Evolutionary conservation across 2,888 invertebrate genomes (phyloP).

Genomic region (Timandra comae): DNA sequence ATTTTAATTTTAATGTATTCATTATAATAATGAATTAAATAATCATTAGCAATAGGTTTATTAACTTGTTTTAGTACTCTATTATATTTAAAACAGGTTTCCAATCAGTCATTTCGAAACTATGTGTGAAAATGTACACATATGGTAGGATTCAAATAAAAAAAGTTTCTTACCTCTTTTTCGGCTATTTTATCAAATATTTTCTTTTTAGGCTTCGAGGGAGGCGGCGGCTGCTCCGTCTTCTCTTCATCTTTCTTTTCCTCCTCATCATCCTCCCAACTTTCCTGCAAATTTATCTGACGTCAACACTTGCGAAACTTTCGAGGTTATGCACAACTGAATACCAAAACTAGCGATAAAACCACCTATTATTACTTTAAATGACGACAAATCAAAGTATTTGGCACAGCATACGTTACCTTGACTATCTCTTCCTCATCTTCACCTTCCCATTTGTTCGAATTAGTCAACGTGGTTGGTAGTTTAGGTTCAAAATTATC

Average conservation of each 20-base stretch:
- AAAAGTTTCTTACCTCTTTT: constrained; percentile 83
- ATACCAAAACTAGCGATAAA: constrained; percentile 18
- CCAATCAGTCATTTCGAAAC: too few relatives aligned
- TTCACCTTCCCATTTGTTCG: constrained; percentile 91
- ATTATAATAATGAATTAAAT: too few relatives aligned
- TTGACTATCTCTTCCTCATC: constrained; percentile 92
- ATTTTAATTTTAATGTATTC: too few relatives aligned
- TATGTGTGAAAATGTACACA: constrained; percentile 7
- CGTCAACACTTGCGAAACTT: constrained; percentile 59
- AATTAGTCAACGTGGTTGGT: constrained; percentile 74
- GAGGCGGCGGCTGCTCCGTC: constrained; percentile 75
- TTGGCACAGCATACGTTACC: constrained; percentile 74
- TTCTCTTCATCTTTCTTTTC: constrained; percentile 86
- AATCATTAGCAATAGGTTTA: too few relatives aligned
- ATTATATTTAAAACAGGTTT: too few relatives aligned
- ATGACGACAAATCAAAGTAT: constrained; percentile 23
- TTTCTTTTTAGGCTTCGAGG: constrained; percentile 83
- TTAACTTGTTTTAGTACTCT: too few relatives aligned
- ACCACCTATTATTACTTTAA: constrained; percentile 9
- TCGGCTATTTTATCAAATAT: constrained; percentile 90
- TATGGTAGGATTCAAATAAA: constrained; percentile 19
- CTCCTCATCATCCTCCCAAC: constrained; percentile 95
- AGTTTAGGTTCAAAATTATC: constrained; percentile 83
- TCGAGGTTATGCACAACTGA: constrained; percentile 56
- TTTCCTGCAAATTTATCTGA: constrained; percentile 81